These are phyloP conservation scores for Rhipidura dahli DNA, from an alignment of 2,113 vertebrate genomes.

Conservation along the genomic window DNA sequence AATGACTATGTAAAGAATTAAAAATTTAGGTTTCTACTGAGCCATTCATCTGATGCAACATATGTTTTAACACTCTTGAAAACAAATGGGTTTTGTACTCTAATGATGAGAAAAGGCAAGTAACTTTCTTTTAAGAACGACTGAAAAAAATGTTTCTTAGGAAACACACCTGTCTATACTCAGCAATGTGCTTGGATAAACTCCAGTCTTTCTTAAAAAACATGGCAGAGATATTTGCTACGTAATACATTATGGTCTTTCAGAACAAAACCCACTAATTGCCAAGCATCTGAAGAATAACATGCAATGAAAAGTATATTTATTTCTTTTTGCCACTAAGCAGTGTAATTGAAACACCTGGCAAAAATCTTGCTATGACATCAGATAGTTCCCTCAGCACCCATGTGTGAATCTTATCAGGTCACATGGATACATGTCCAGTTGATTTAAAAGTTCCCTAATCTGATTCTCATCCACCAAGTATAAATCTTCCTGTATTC, in stretches of 20 bases:
- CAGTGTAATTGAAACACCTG: background rate
- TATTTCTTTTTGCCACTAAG: background rate
- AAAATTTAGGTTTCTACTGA: background rate
- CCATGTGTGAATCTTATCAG: background rate
- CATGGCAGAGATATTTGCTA: background rate
- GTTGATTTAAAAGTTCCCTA: background rate
- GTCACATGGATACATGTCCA: background rate
- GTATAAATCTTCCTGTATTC: background rate
- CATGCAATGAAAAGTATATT: background rate
- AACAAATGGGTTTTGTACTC: background rate
- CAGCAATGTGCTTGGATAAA: background rate
- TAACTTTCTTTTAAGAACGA: background rate
- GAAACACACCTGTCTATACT: background rate
- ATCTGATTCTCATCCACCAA: rapidly evolving
- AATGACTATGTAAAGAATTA: background rate
- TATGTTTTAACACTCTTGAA: background rate
- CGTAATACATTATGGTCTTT: background rate
- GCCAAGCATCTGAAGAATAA: background rate
- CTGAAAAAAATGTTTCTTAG: background rate
- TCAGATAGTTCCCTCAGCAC: background rate
- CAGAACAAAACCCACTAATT: background rate
- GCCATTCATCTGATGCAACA: background rate
- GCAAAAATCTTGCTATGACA: background rate
- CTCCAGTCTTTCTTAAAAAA: background rate
- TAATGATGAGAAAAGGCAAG: background rate